Evolutionary conservation across 1,140 invertebrate genomes (phyloP).

Genomic region (Bombus polaris): DNA sequence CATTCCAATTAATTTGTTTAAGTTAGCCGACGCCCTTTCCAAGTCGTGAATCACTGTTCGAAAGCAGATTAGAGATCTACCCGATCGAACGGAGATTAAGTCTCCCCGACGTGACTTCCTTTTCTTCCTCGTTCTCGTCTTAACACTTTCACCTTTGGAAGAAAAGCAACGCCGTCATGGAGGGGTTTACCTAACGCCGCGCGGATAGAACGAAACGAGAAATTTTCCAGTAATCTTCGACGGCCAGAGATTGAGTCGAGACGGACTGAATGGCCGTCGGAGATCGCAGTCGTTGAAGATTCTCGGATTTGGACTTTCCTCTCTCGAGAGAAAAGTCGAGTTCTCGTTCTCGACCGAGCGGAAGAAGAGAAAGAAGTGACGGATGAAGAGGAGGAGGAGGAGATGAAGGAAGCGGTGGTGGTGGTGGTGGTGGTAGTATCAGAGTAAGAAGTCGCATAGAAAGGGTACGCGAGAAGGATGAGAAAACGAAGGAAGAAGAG

Average conservation of each 20-base stretch:
- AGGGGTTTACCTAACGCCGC: conserved; percentile 7
- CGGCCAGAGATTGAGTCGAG: conserved; percentile 56
- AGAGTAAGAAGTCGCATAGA: neutral
- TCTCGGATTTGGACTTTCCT: conserved; percentile 48
- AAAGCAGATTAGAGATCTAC: conserved; percentile 64
- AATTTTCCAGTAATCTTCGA: conserved; percentile 68
- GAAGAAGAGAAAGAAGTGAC: conserved; percentile 2
- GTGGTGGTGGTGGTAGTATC: too few relatives aligned
- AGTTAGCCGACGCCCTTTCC: conserved; percentile 40
- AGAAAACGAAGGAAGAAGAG: neutral
- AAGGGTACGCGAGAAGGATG: neutral
- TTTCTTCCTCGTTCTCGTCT: neutral
- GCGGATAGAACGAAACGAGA: conserved; percentile 56
- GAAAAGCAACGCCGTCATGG: neutral
- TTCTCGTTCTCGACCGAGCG: conserved; percentile 21
- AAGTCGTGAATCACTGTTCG: conserved; percentile 35
- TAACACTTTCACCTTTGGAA: conserved; percentile 5
- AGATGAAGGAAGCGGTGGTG: neutral
- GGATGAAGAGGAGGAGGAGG: neutral
- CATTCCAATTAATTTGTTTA: conserved; percentile 56
- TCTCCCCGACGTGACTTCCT: neutral
- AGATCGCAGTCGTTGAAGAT: conserved; percentile 54
- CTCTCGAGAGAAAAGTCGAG: conserved; percentile 22
- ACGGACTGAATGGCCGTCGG: conserved; percentile 55
- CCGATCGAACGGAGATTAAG: conserved; percentile 65